Evolutionary conservation across 2,113 vertebrate species (phyloP).

Genomic region (Indri indri): DNA sequence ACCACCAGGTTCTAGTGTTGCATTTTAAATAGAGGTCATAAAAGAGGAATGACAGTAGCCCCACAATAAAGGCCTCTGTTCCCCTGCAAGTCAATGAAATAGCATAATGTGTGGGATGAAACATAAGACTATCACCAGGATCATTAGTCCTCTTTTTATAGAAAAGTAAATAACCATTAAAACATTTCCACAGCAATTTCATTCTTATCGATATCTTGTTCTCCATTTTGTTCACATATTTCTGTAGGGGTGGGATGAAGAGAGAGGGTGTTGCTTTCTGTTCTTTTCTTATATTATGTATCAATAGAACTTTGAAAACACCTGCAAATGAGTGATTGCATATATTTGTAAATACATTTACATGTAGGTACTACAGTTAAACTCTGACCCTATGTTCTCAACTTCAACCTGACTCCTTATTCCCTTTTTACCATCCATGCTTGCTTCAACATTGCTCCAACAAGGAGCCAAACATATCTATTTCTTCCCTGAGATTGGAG

Average conservation of each 20-base stretch:
- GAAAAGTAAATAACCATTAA: constrained; percentile 39
- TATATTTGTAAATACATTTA: not conserved
- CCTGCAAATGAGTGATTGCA: not conserved
- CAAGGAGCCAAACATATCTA: not conserved
- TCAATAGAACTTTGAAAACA: not conserved
- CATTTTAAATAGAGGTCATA: not conserved
- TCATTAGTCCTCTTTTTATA: not conserved
- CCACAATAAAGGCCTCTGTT: not conserved
- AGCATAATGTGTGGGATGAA: not conserved
- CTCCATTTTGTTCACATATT: not conserved
- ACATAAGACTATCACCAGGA: not conserved
- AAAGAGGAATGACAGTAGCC: not conserved
- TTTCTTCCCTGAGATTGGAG: not conserved
- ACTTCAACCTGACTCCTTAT: not conserved
- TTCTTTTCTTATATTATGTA: not conserved
- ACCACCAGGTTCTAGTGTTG: not conserved
- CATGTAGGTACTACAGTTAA: not conserved
- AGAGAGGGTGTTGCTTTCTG: not conserved
- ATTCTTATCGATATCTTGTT: not conserved
- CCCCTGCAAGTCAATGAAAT: not conserved
- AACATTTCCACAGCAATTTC: not conserved
- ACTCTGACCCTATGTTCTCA: not conserved
- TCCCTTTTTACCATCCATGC: not conserved
- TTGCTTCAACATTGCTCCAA: not conserved
- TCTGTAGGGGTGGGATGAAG: not conserved